Conservation (phyloP, 2,797 vertebrate species). For the Anas acuta region DNA sequence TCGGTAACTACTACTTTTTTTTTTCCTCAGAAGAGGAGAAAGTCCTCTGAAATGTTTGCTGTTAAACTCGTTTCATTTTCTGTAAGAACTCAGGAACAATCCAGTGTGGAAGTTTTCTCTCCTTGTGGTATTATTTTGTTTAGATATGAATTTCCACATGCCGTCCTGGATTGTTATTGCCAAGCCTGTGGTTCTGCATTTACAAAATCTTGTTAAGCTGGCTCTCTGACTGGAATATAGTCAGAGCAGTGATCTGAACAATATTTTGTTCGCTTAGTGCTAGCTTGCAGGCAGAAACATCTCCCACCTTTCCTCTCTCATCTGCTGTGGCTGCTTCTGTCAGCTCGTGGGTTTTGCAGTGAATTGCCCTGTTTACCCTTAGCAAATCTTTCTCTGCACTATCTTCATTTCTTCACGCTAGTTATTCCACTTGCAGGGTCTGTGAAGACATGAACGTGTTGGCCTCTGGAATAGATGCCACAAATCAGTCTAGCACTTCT, state of each 20-base stretch:
- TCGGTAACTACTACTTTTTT: background rate
- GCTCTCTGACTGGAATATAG: background rate
- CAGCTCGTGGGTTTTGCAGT: background rate
- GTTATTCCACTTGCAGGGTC: background rate
- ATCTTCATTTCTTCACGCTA: background rate
- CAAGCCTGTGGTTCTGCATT: background rate
- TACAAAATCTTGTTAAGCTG: background rate
- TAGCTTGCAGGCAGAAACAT: background rate
- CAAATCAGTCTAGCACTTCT: constrained; percentile 61
- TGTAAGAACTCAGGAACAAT: background rate
- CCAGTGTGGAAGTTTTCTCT: background rate
- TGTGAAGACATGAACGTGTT: background rate
- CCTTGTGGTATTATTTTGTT: background rate
- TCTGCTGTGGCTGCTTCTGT: background rate
- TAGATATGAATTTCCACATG: background rate
- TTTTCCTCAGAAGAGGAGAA: background rate
- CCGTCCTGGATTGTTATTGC: background rate
- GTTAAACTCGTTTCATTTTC: background rate
- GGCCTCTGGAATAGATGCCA: constrained; percentile 21
- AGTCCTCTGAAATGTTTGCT: background rate
- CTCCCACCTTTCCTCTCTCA: accelerated
- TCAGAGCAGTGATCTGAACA: background rate
- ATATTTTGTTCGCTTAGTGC: background rate
- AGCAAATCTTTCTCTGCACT: background rate
- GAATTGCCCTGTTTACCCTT: background rate